These are phyloP conservation scores for Darevskia mixta DNA, from an alignment of 2,797 vertebrate genomes.

Conservation along the genomic window DNA sequence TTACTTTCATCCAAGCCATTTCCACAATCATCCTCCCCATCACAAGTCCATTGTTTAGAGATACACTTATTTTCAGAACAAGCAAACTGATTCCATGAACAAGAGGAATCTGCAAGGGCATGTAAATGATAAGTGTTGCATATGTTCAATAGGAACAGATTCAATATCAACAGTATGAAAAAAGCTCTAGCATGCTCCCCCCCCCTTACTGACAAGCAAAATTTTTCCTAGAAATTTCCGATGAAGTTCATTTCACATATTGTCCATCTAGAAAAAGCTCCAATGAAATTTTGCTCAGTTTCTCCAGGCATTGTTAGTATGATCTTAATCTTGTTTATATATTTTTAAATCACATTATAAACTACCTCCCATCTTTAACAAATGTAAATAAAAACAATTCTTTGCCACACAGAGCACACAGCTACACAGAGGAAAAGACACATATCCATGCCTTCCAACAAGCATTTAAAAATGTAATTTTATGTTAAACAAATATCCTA, in stretches of 20 bases:
- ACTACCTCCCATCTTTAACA: background rate
- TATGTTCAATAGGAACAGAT: background rate
- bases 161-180: background rate
- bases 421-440: background rate
- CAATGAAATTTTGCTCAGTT: background rate
- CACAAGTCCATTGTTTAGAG: conserved; percentile 93
- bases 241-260: background rate
- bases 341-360: background rate
- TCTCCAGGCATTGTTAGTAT: background rate
- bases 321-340: background rate
- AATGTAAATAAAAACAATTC: background rate
- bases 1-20: conserved; percentile 92
- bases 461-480: background rate
- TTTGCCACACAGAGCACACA: background rate
- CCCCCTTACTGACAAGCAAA: background rate
- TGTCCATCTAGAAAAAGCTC: background rate
- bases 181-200: background rate
- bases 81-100: conserved; percentile 91
- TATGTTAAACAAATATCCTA: background rate
- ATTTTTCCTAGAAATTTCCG: background rate
- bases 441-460: background rate
- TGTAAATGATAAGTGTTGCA: conserved; percentile 27
- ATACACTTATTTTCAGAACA: conserved; percentile 93
- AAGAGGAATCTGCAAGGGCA: conserved; percentile 87
- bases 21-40: conserved; percentile 93